Percentiles rank a stretch among this genome's conserved stretches.
Evolutionary conservation across 2,888 invertebrate species (phyloP).

Genomic region (Drosophila rellima): DNA sequence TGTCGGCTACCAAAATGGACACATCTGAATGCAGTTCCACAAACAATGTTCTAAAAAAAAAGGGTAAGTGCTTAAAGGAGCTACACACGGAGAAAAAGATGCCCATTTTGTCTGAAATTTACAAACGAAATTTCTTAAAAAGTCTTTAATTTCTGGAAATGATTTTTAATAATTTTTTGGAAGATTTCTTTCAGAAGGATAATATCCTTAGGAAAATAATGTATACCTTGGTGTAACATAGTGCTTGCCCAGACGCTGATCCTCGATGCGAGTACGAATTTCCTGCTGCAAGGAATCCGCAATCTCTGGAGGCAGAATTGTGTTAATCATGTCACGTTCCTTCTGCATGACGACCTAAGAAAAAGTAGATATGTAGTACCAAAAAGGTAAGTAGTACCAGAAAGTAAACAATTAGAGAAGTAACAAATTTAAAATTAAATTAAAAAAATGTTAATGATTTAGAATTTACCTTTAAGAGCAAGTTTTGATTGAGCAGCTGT

Average conservation of each 20-base stretch:
- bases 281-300: constrained; percentile 88
- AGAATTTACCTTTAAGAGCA: constrained; percentile 30
- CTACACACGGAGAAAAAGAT: too few relatives aligned
- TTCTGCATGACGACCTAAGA: constrained; percentile 75
- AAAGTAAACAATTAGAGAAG: too few relatives aligned
- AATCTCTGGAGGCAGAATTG: constrained; percentile 94
- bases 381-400: background rate
- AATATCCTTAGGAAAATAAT: background rate
- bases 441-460: background rate
- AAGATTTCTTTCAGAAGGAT: background rate
- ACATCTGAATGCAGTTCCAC: constrained; percentile 95
- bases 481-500: constrained; percentile 38
- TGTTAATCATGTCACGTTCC: constrained; percentile 94
- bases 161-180: too few relatives aligned
- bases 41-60: constrained; percentile 90
- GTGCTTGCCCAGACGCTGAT: constrained; percentile 10
- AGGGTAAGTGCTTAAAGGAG: background rate
- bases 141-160: too few relatives aligned
- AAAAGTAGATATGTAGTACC: background rate
- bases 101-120: too few relatives aligned
- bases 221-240: background rate
- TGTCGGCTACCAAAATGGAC: constrained; percentile 95
- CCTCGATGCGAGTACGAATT: constrained; percentile 86
- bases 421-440: background rate
- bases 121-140: too few relatives aligned